A percentile compares a stretch with the other conserved stretches of the same genome.
Evolutionary conservation across 2,888 invertebrate genomes (phyloP).

Genomic region (Temnothorax rugatulus): DNA sequence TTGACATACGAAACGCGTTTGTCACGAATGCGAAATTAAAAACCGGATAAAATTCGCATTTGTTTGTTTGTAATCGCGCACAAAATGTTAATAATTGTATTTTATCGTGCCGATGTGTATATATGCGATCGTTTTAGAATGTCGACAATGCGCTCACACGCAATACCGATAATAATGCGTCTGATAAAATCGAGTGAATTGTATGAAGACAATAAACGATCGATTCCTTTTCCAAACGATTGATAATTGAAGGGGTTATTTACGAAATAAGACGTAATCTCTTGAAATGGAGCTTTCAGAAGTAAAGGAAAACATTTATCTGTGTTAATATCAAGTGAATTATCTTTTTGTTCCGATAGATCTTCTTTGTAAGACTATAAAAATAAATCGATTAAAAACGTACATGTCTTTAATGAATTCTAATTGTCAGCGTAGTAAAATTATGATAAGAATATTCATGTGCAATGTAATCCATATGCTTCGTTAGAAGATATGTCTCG

Average conservation of each 20-base stretch:
- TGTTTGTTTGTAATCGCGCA: constrained; percentile 12
- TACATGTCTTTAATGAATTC: background rate
- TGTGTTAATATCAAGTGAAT: background rate
- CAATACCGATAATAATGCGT: constrained; percentile 23
- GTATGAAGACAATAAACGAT: constrained; percentile 52
- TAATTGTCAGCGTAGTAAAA: background rate
- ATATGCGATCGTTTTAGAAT: constrained; percentile 34
- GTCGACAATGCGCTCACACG: constrained; percentile 32
- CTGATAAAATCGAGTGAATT: constrained; percentile 43
- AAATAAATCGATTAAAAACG: background rate
- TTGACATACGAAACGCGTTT: background rate
- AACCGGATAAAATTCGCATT: background rate
- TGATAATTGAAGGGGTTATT: constrained; percentile 22
- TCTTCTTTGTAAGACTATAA: background rate
- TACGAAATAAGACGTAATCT: background rate
- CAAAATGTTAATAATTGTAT: constrained; percentile 17
- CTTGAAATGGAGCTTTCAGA: background rate
- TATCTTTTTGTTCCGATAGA: background rate
- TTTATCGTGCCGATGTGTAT: constrained; percentile 7
- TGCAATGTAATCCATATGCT: background rate
- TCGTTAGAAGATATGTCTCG: background rate
- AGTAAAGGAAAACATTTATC: background rate
- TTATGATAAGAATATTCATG: background rate
- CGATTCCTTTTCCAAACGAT: constrained; percentile 16
- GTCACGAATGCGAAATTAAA: constrained; percentile 18